A percentile compares a stretch with the other conserved stretches of the same genome.
Conservation (phyloP, 2,113 vertebrate genomes). For the Crotophaga sulcirostris region DNA sequence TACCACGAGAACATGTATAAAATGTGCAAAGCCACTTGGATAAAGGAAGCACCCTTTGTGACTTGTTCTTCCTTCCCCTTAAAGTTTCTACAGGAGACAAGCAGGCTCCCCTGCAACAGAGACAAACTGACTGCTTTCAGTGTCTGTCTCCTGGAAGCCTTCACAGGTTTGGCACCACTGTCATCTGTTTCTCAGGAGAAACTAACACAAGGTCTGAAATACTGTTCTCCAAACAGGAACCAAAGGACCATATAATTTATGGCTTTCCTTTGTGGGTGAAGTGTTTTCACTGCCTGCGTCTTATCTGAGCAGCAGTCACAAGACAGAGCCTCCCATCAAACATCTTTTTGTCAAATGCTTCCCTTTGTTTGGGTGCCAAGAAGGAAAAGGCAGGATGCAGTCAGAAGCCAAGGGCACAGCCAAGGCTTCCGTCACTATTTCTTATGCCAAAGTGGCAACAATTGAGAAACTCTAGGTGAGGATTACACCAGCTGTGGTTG, state of each 20-base stretch:
- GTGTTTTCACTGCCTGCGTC: background rate
- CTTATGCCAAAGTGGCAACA: background rate
- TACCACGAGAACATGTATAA: background rate
- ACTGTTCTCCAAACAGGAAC: constrained; percentile 3
- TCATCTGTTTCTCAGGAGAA: constrained; percentile 30
- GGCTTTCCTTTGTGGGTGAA: background rate
- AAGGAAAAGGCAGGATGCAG: background rate
- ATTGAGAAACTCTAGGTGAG: background rate
- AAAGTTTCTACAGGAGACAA: background rate
- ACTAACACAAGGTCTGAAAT: background rate
- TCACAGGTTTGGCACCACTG: background rate
- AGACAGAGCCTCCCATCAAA: background rate
- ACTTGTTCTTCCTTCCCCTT: background rate
- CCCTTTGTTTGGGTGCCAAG: background rate
- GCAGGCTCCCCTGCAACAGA: background rate
- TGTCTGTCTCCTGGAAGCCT: background rate
- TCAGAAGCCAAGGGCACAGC: background rate
- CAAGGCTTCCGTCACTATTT: background rate
- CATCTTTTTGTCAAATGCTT: constrained; percentile 6
- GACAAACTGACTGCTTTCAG: background rate
- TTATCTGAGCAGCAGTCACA: constrained; percentile 30
- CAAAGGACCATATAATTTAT: background rate
- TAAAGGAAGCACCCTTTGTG: background rate
- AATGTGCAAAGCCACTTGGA: background rate
- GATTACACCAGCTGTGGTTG: background rate